Evolutionary conservation across 2,888 invertebrate species (phyloP).

Genomic region (Neoascia interrupta): DNA sequence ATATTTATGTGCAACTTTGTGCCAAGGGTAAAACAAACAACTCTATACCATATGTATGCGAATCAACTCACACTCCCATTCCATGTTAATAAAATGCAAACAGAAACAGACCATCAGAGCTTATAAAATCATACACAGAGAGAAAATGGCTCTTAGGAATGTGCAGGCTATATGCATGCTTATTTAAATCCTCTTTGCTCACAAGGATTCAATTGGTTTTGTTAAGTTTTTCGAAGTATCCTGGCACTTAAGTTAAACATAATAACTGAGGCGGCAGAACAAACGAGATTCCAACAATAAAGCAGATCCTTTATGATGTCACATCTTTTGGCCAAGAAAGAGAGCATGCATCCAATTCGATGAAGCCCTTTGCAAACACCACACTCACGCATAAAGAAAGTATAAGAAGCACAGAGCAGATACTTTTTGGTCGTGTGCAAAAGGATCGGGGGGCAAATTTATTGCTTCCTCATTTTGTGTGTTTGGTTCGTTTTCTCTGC

Average conservation of each 20-base stretch:
- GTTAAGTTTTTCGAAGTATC: conserved; percentile 13
- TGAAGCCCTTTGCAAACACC: conserved; percentile 55
- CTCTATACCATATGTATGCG: background rate
- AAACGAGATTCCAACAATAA: too few species aligned
- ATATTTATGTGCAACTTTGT: background rate
- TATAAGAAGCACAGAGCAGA: conserved; percentile 9
- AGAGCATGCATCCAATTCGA: conserved; percentile 1
- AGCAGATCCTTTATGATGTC: background rate
- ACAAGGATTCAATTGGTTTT: conserved; percentile 31
- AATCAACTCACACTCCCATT: background rate
- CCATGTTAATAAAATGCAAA: conserved; percentile 7
- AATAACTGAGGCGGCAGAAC: conserved; percentile 5
- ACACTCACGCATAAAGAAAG: background rate
- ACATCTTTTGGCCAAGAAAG: conserved; percentile 22
- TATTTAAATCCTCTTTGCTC: background rate
- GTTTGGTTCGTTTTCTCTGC: conserved; percentile 21
- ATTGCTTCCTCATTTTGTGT: conserved; percentile 31
- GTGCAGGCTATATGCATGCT: background rate
- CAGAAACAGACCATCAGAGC: background rate
- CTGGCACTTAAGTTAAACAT: conserved; percentile 26
- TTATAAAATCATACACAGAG: background rate
- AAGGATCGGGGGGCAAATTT: conserved; percentile 57
- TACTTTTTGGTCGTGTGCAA: conserved; percentile 19
- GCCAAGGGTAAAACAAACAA: conserved; percentile 23
- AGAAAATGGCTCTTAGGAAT: too few species aligned